These are phyloP conservation scores for Spatulosminthurus flaviceps DNA, from an alignment of 2,888 invertebrate species.

Conservation along the genomic window DNA sequence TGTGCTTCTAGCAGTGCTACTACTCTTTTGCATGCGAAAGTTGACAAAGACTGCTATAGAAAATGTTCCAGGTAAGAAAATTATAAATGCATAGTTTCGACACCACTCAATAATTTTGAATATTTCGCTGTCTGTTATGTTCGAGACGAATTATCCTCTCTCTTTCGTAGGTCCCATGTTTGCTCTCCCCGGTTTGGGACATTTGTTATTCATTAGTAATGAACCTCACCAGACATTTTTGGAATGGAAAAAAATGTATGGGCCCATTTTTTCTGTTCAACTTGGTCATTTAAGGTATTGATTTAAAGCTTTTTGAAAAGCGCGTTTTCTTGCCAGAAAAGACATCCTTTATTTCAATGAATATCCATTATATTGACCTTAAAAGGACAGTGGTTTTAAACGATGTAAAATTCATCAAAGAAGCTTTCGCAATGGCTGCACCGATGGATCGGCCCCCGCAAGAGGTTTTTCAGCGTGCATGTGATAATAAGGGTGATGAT, in stretches of 20 bases:
- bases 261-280: slow-evolving; percentile 29
- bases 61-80: too few relatives aligned
- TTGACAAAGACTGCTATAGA: too few relatives aligned
- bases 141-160: too few relatives aligned
- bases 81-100: too few relatives aligned
- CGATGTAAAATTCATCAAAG: neutral
- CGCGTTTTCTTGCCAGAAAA: too few relatives aligned
- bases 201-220: slow-evolving; percentile 16
- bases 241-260: slow-evolving; percentile 39
- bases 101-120: too few relatives aligned
- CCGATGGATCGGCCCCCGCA: neutral
- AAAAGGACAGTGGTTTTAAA: neutral
- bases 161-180: too few relatives aligned
- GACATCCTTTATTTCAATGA: neutral
- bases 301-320: too few relatives aligned
- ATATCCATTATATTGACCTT: neutral
- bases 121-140: too few relatives aligned
- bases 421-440: neutral
- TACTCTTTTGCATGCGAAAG: too few relatives aligned
- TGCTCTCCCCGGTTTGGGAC: slow-evolving; percentile 18
- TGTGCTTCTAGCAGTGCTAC: too few relatives aligned
- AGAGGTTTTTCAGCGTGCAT: neutral
- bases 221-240: slow-evolving; percentile 25
- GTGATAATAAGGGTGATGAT: neutral
- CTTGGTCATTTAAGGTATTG: slow-evolving; percentile 20